Evolutionary conservation across 35 echinoderm and acorn worm genomes (phyloP).

Genomic region (Heliocidaris tuberculata): DNA sequence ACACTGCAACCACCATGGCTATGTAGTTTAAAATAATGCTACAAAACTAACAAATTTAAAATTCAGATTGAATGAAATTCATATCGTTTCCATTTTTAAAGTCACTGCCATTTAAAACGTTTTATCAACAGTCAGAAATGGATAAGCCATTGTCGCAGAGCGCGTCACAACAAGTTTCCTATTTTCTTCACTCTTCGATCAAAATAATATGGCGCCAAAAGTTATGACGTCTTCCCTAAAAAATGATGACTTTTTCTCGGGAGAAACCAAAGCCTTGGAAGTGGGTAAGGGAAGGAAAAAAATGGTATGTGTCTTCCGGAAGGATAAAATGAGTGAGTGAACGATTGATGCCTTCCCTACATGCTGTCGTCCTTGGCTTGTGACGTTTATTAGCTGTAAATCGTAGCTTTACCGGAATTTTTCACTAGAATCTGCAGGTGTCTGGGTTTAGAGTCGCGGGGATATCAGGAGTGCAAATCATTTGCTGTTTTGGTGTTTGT

Average conservation of each 20-base stretch:
- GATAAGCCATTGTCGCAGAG: not conserved
- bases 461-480: not conserved
- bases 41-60: no score
- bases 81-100: no score
- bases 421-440: slow-evolving; percentile 21
- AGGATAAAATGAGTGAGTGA: slow-evolving; percentile 10
- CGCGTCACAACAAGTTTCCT: not conserved
- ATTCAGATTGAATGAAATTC: no score
- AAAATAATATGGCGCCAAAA: not conserved
- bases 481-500: not conserved
- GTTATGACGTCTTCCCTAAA: not conserved
- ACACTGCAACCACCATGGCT: no score
- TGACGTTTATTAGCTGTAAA: slow-evolving; percentile 8
- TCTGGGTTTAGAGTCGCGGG: not conserved
- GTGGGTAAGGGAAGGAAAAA: not conserved
- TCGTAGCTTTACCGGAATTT: slow-evolving; percentile 20
- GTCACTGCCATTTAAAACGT: no score
- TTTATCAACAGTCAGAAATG: no score
- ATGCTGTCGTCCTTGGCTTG: not conserved
- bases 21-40: no score
- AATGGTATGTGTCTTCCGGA: not conserved
- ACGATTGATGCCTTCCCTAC: not conserved
- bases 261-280: not conserved
- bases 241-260: not conserved
- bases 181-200: not conserved